phyloP scores from a whole-genome alignment of 1,140 invertebrate species.

The Galendromus occidentalis region DNA sequence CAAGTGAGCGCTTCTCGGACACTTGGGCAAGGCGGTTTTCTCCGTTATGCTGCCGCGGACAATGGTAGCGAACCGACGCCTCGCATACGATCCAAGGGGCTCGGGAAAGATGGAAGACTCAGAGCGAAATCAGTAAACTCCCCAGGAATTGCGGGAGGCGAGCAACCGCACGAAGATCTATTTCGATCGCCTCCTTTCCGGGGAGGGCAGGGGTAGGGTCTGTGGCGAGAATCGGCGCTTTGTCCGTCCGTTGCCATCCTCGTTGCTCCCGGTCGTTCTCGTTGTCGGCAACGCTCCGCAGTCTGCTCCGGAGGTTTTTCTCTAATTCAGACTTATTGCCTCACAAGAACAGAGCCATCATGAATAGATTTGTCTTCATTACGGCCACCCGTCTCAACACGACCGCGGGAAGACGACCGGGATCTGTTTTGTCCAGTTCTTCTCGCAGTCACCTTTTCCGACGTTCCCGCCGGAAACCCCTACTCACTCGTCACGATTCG shows the following conservation, averaged over 20 bases:
- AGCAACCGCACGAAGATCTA: background rate
- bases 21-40: no score
- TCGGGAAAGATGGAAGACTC: background rate
- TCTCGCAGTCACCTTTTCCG: no score
- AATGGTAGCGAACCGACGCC: no score
- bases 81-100: no score
- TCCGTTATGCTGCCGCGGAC: no score
- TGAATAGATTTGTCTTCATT: constrained; percentile 12
- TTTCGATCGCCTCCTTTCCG: background rate
- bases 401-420: no score
- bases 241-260: background rate
- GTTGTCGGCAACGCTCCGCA: background rate
- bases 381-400: background rate
- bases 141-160: background rate
- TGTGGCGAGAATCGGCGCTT: background rate
- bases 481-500: no score
- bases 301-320: background rate
- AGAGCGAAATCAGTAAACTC: no score
- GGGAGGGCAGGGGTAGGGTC: background rate
- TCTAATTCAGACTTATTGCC: constrained; percentile 12
- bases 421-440: no score
- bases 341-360: background rate
- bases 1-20: no score
- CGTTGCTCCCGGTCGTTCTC: background rate
- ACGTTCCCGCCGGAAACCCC: no score